Conservation (phyloP, 2,888 invertebrate species). For the Sipha maydis region DNA sequence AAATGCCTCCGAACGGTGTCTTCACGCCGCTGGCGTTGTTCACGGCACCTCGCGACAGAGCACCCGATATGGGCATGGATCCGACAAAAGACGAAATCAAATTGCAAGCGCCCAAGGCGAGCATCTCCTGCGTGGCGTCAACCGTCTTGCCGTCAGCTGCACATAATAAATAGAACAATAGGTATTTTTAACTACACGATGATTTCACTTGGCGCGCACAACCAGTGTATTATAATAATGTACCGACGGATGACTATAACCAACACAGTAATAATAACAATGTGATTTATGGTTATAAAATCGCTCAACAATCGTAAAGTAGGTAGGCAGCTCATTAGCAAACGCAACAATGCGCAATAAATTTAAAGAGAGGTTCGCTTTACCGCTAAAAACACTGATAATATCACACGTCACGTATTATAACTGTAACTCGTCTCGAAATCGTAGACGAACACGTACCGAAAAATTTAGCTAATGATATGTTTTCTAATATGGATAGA, state of each 20-base stretch:
- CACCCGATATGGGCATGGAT: constrained; percentile 76
- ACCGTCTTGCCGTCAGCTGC: constrained; percentile 73
- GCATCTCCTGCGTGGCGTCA: constrained; percentile 78
- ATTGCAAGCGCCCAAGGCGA: constrained; percentile 76
- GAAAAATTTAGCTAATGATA: constrained; percentile 79
- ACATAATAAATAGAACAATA: constrained; percentile 64
- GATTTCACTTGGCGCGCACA: not conserved
- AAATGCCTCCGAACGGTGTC: constrained; percentile 76
- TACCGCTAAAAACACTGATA: not conserved
- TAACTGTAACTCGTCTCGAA: not conserved
- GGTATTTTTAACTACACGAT: not conserved
- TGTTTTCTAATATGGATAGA: constrained; percentile 76
- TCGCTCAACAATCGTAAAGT: not conserved
- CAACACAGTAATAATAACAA: not conserved
- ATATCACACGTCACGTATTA: not conserved
- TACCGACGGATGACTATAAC: not conserved
- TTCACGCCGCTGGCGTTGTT: constrained; percentile 78
- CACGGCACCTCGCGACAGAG: constrained; percentile 75
- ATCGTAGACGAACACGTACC: constrained; percentile 69
- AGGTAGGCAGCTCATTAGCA: not conserved
- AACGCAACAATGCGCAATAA: not conserved
- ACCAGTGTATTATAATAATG: not conserved
- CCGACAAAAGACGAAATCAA: constrained; percentile 76
- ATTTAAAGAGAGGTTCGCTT: no score
- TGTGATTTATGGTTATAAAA: not conserved